Evolutionary conservation across 2,888 invertebrate species (phyloP).

Genomic region (Protonemura montana): DNA sequence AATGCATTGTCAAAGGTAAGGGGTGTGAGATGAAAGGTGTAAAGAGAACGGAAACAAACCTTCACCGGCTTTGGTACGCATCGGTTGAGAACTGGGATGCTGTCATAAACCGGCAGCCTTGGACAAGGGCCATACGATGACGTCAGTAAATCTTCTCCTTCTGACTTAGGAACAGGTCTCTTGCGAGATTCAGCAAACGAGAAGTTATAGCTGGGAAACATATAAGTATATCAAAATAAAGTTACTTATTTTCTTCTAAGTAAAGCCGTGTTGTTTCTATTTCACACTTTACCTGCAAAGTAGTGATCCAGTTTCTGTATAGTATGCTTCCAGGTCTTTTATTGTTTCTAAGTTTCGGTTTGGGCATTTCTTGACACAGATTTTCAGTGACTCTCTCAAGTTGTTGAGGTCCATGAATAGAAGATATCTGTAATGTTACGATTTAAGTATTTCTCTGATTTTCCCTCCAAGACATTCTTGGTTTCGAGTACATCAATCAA

Average conservation of each 20-base stretch:
- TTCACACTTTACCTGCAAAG: slow-evolving; percentile 69
- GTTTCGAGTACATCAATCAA: no score
- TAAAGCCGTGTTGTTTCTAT: no score
- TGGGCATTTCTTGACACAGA: slow-evolving; percentile 91
- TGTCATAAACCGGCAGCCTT: slow-evolving; percentile 76
- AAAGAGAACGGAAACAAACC: slow-evolving; percentile 17
- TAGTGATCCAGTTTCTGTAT: slow-evolving; percentile 73
- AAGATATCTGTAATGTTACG: slow-evolving; percentile 73
- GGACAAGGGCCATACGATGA: slow-evolving; percentile 79
- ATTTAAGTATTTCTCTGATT: no score
- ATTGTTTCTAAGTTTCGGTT: slow-evolving; percentile 68
- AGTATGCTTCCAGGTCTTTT: slow-evolving; percentile 76
- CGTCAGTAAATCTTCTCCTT: slow-evolving; percentile 45
- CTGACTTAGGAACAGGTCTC: neutral
- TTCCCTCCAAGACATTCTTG: no score
- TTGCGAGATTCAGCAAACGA: slow-evolving; percentile 24
- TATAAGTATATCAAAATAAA: no score
- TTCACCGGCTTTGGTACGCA: slow-evolving; percentile 82
- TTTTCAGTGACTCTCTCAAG: slow-evolving; percentile 78
- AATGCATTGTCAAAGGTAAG: no score
- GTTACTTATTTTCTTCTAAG: no score
- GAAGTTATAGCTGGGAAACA: slow-evolving; percentile 59
- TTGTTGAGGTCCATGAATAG: slow-evolving; percentile 85
- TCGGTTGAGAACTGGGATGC: slow-evolving; percentile 75
- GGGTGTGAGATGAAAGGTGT: no score